Evolutionary conservation across 1,140 invertebrate species (phyloP).

Genomic region (Helicoverpa zea): DNA sequence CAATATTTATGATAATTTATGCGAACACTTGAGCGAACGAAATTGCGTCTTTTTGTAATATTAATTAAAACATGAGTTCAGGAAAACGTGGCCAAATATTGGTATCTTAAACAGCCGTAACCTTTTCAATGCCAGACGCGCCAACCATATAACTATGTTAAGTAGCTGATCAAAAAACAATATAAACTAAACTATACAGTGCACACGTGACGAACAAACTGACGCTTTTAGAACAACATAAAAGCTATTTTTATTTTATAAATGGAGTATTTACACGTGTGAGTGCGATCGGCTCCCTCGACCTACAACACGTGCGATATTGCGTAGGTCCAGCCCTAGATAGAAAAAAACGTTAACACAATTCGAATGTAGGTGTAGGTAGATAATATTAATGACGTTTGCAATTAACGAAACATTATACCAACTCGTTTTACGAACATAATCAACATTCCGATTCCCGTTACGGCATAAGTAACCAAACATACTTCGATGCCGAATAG

Average conservation of each 20-base stretch:
- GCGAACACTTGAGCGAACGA: constrained; percentile 13
- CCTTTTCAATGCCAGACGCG: background rate
- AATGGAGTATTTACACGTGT: constrained; percentile 24
- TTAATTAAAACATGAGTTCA: background rate
- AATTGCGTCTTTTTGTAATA: constrained; percentile 9
- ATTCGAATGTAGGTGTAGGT: no score
- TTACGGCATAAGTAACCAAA: background rate
- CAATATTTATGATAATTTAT: constrained; percentile 9
- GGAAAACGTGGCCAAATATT: constrained; percentile 10
- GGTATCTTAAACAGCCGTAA: background rate
- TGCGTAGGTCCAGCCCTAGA: constrained; percentile 22
- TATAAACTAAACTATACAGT: constrained; percentile 1
- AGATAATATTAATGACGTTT: background rate
- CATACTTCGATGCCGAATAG: background rate
- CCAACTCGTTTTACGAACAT: background rate
- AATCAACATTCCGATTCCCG: background rate
- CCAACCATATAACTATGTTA: background rate
- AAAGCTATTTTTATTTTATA: constrained; percentile 13
- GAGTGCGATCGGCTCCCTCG: background rate
- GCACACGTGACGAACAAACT: constrained; percentile 36
- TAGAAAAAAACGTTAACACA: no score
- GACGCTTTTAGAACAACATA: constrained; percentile 12
- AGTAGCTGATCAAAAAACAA: constrained; percentile 2
- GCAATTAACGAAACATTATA: background rate
- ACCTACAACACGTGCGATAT: constrained; percentile 6